Conservation (phyloP, 92 coral and sea anemone genomes). For the Ricordea florida region DNA sequence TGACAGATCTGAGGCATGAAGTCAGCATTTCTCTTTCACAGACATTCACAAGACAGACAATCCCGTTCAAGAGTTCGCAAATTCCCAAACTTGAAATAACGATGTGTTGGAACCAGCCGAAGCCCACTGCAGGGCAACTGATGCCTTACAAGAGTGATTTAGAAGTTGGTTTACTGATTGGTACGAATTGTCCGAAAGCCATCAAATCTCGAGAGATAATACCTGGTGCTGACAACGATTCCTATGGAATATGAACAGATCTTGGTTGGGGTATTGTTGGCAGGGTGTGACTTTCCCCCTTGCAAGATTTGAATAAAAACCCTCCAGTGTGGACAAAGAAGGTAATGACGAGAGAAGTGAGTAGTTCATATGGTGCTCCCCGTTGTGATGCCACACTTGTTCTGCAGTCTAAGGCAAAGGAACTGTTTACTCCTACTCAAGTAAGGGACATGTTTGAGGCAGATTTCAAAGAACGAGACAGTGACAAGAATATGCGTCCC, state of each 20-base stretch:
- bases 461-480: constrained; percentile 14
- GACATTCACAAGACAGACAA: constrained; percentile 27
- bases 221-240: constrained; percentile 46
- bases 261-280: constrained; percentile 72
- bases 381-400: neutral
- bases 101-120: constrained; percentile 39
- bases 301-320: neutral
- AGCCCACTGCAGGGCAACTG: constrained; percentile 30
- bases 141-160: constrained; percentile 52
- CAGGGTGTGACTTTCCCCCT: constrained; percentile 24
- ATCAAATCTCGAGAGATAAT: constrained; percentile 57
- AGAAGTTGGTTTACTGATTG: constrained; percentile 45
- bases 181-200: constrained; percentile 55
- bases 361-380: neutral
- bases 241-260: constrained; percentile 48
- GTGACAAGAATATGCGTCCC: constrained; percentile 6
- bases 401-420: constrained; percentile 13
- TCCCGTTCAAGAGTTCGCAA: constrained; percentile 46
- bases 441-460: constrained; percentile 27
- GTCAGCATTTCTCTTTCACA: constrained; percentile 26
- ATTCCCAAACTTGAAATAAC: constrained; percentile 64
- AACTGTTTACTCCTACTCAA: constrained; percentile 22
- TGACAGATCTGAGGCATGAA: constrained; percentile 11
- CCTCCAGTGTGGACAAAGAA: too few species aligned
- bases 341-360: neutral